A percentile compares a stretch with the other conserved stretches of the same genome.
Conservation (phyloP, 2,113 vertebrate genomes). For the Eulemur macaco region DNA sequence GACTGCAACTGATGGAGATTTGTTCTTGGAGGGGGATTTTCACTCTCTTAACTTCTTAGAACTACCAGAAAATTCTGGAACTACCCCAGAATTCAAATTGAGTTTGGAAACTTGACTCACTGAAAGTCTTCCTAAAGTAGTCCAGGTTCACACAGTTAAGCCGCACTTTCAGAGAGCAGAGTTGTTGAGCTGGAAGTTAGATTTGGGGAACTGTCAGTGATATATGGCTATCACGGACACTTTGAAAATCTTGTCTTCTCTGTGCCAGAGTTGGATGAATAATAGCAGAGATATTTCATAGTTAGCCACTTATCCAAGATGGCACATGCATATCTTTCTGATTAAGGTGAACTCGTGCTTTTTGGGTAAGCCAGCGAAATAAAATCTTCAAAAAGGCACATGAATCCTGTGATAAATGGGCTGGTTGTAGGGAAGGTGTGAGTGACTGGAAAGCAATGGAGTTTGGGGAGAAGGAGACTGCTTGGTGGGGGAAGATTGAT, state of each 20-base stretch:
- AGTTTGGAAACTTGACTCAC: neutral
- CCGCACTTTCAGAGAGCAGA: neutral
- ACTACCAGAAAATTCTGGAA: neutral
- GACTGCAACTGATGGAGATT: neutral
- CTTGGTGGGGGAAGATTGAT: neutral
- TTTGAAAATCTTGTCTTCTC: neutral
- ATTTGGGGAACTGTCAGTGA: neutral
- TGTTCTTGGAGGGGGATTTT: neutral
- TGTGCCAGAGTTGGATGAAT: neutral
- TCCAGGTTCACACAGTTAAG: neutral
- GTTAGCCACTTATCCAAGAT: neutral
- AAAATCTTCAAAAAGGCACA: neutral
- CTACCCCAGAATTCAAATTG: neutral
- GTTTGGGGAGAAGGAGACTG: neutral
- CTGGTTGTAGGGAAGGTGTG: constrained; percentile 1
- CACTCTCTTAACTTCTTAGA: neutral
- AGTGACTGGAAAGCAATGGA: neutral
- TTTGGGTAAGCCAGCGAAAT: neutral
- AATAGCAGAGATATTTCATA: neutral
- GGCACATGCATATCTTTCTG: neutral
- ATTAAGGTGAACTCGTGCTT: neutral
- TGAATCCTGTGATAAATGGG: neutral
- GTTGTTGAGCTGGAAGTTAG: neutral
- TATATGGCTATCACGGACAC: neutral
- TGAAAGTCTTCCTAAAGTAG: neutral